phyloP scores from a whole-genome alignment of 2,888 invertebrate genomes.

The Drosophila pseudotalamancana region DNA sequence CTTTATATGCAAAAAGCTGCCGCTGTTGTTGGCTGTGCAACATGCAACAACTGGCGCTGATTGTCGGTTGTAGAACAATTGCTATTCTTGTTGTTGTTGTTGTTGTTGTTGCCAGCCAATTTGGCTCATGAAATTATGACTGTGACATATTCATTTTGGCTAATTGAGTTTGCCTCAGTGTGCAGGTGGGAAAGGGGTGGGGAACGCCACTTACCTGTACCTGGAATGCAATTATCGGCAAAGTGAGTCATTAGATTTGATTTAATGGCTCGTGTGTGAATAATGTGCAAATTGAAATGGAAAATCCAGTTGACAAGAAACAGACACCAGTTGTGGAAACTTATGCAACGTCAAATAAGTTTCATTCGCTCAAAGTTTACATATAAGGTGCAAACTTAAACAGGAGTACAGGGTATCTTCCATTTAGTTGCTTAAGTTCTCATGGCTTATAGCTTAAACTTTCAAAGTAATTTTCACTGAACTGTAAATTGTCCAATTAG shows the following conservation, averaged over 20 bases:
- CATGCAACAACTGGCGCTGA: slow-evolving; percentile 68
- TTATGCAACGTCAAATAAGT: neutral
- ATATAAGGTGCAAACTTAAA: too few relatives aligned
- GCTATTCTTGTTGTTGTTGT: slow-evolving; percentile 13
- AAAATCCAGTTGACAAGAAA: slow-evolving; percentile 1
- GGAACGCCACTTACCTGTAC: neutral
- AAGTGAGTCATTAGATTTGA: slow-evolving; percentile 69
- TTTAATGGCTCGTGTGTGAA: slow-evolving; percentile 32
- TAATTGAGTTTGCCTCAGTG: slow-evolving; percentile 53
- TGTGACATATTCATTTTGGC: slow-evolving; percentile 74
- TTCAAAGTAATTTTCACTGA: neutral
- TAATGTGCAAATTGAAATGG: slow-evolving; percentile 33
- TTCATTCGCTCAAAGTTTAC: too few relatives aligned
- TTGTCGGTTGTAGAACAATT: slow-evolving; percentile 46
- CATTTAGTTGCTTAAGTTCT: too few relatives aligned
- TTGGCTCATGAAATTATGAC: slow-evolving; percentile 70
- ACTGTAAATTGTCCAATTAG: slow-evolving; percentile 17
- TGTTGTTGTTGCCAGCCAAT: slow-evolving; percentile 64
- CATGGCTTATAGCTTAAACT: too few relatives aligned
- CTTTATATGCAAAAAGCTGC: slow-evolving; percentile 47
- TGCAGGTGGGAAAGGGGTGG: neutral
- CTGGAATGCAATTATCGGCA: slow-evolving; percentile 37
- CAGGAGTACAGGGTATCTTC: too few relatives aligned
- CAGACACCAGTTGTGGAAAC: neutral
- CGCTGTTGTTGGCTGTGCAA: slow-evolving; percentile 35